These are phyloP conservation scores for Arvicanthis niloticus DNA, from an alignment of 2,113 vertebrate genomes.

Conservation along the genomic window DNA sequence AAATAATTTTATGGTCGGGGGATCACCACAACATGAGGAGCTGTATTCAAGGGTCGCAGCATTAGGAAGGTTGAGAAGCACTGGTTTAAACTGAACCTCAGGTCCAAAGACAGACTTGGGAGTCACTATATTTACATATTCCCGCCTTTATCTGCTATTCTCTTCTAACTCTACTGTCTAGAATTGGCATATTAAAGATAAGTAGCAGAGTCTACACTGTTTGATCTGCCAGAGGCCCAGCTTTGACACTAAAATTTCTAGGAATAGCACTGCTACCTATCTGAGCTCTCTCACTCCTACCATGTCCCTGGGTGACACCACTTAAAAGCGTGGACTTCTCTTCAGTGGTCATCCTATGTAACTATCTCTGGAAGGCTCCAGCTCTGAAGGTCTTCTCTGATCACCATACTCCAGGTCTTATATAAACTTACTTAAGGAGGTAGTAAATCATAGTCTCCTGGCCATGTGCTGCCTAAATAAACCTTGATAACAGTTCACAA, in stretches of 20 bases:
- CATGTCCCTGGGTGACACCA: not conserved
- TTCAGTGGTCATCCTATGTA: not conserved
- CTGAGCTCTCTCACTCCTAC: not conserved
- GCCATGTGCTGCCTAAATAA: not conserved
- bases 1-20: not conserved
- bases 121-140: not conserved
- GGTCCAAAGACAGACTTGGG: not conserved
- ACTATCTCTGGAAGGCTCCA: not conserved
- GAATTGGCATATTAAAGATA: not conserved
- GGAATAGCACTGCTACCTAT: not conserved
- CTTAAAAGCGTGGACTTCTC: not conserved
- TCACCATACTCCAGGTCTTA: not conserved
- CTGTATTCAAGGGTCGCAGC: not conserved
- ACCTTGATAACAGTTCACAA: not conserved
- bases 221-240: not conserved
- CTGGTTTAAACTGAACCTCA: not conserved
- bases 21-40: not conserved
- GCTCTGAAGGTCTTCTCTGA: not conserved
- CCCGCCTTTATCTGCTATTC: not conserved
- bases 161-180: not conserved
- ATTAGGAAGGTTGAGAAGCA: not conserved
- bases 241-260: not conserved
- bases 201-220: not conserved
- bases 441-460: not conserved
- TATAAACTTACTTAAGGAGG: not conserved